Base-by-base conservation (phyloP, 2,113 vertebrate genomes). In the Lichenostomus cassidix region DNA sequence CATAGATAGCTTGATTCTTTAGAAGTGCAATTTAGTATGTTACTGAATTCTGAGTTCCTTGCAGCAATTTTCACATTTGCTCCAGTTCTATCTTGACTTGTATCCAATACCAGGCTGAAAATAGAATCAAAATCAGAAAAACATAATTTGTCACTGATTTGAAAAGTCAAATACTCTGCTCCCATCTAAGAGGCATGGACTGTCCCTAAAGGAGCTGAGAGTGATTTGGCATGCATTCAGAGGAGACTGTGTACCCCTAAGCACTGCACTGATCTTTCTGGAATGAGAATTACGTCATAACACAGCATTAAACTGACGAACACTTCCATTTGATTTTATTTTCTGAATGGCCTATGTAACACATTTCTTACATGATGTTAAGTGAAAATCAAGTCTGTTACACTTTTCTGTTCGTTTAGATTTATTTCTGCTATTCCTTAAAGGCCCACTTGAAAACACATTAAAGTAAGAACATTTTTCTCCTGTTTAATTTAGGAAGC, bases 71-170 rank as follows among this genome's bases (percentile, higher is more conserved):
- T 94, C 76, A 90, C 67, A 84, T 95, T 95, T 97, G 67, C 77
- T 96, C 70, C 70, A 92, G 31, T 96, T 95, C 55, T 85, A 6
- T 89, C 81, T 96, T 94, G 94, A 94, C 74, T 96, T 91, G 55
- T 94, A 44, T 93, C 94, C 94, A 96, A 69, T 67, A 56, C 37
- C 5, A 73, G 50, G 21, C 91, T 94, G 81, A 92, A 96, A 96
- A 92, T 95, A 96, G 94, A 92, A 90, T 75, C 60, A 68, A 95
- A 95, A 90, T 92, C 67, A 83, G 46, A 24, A 80, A 94, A 76
- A 78, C 20, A 35, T 58, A 62, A 56, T 33, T 81, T 85, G 59
- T 94, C 64, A 82, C 76, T 79, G 75, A 81, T 93, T 94, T 84
- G 56, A 90, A 81, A 96, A 95, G 76, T 96, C 47, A 92, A 71